Evolutionary conservation across 2,888 invertebrate genomes (phyloP), one percentile per base, ranked within the genome.

Genomic region (Volucella inanis): DNA sequence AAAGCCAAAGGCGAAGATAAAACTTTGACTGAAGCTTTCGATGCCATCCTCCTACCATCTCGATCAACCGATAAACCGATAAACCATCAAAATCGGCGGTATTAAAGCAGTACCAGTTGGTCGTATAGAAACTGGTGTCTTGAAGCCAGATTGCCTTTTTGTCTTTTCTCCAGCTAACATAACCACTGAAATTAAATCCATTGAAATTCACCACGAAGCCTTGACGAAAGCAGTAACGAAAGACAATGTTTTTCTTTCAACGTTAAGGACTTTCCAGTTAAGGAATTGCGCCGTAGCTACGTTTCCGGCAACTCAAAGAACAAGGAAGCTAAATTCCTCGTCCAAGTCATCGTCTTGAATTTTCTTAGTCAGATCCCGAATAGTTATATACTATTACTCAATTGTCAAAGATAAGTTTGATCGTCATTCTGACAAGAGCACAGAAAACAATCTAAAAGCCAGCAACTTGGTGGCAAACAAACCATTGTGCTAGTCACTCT

Each of bases 221-320:
- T 95, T 99, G 89, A 93, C 94, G 87, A 98, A 99, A 93, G 99
- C 98, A 89, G 95, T 97, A 54, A 99, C 99, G 90, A 99, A 99
- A 89, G 99, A 99, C 95, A 99, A 99, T 91, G 99, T 99, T 92
- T 99, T 99, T n/a, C n/a, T 93, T 99, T 99, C 96, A 99, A 99
- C 95, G 98, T 99, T 59, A 99, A 99, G 96, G 99, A 99, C 96
- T 98, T 99, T 41, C 98, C 99, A 38, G 99, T 99, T 87, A 99
- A 99, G 94, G 99, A 99, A 93, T 95, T 99, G 94, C 97, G 98
- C 94, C 97, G 99, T 96, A 99, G 99, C 88, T 99, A 97, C 91
- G 99, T 99, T 87, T 97, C 97, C 92, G 99, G 99, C 88, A 99
- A 99, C 94, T 96, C 98, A 89, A 99, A 99, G 94, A 95, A 94